Evolutionary conservation across 2,113 vertebrate genomes (phyloP).

Genomic region (Illadopsis cleaveri): DNA sequence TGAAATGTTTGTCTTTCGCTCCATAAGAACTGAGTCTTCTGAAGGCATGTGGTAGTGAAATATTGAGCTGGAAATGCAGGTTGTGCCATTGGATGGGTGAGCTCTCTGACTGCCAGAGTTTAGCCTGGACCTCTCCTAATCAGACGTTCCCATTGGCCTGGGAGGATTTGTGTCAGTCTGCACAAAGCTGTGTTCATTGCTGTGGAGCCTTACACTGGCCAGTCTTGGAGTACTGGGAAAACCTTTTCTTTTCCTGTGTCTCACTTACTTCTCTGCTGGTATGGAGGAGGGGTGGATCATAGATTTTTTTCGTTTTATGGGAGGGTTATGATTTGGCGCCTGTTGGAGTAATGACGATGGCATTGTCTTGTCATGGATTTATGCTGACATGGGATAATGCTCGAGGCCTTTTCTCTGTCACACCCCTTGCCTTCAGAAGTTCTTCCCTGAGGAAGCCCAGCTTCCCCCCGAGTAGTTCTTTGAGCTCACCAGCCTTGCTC

Average conservation of each 20-base stretch:
- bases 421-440: background rate
- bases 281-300: background rate
- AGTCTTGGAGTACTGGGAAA: background rate
- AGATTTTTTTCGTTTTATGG: background rate
- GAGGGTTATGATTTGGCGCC: background rate
- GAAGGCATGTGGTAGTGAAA: background rate
- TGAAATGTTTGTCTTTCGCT: background rate
- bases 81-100: rapidly evolving
- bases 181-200: background rate
- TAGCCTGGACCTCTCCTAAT: background rate
- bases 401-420: background rate
- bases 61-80: background rate
- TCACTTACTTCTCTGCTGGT: background rate
- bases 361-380: background rate
- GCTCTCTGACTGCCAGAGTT: background rate
- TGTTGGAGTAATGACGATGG: background rate
- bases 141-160: background rate
- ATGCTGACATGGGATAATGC: background rate
- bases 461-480: background rate
- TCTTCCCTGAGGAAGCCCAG: background rate
- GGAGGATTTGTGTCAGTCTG: background rate
- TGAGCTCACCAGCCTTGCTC: background rate
- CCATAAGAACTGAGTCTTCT: background rate
- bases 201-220: background rate
- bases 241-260: background rate